These are phyloP conservation scores for Macropodus opercularis DNA, from an alignment of 2,797 vertebrate species.

Conservation along the genomic window DNA sequence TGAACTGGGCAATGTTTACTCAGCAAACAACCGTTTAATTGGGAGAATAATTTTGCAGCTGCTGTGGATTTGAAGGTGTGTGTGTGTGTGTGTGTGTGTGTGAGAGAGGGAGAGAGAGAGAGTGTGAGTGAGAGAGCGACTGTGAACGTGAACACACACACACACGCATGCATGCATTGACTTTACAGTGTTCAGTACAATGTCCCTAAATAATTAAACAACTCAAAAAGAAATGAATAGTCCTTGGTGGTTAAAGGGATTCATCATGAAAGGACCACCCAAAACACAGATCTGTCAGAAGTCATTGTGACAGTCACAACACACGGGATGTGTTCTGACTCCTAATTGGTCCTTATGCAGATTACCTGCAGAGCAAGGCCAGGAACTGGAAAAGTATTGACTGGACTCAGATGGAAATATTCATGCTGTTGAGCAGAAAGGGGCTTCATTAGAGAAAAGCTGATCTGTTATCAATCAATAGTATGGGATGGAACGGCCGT, in stretches of 20 bases:
- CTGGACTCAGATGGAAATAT: conserved; percentile 47
- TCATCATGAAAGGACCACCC: conserved; percentile 45
- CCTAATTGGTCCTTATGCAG: conserved; percentile 62
- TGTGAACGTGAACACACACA: too few species aligned
- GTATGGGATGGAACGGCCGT: conserved; percentile 40
- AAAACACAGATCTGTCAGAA: conserved; percentile 46
- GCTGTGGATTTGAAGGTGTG: conserved; percentile 54
- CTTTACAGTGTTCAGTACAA: not conserved
- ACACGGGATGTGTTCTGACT: conserved; percentile 26
- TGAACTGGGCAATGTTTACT: conserved; percentile 65
- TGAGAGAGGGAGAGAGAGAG: too few species aligned
- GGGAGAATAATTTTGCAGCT: conserved; percentile 74
- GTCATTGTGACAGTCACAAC: conserved; percentile 54
- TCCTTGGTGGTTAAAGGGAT: conserved; percentile 39
- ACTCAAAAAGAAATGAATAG: conserved; percentile 60
- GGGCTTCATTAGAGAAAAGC: conserved; percentile 47
- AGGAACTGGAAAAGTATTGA: conserved; percentile 57
- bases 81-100: conserved; percentile 17
- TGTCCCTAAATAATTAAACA: conserved; percentile 65
- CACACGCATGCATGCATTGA: too few species aligned
- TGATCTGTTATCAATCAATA: conserved; percentile 50
- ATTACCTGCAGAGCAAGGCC: conserved; percentile 49
- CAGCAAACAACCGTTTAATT: conserved; percentile 75
- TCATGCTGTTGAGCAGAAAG: conserved; percentile 51
- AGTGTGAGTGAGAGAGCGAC: too few species aligned